These are phyloP conservation scores for Oscheius sp. DNA, from an alignment of 2,888 invertebrate genomes.

Conservation along the genomic window DNA sequence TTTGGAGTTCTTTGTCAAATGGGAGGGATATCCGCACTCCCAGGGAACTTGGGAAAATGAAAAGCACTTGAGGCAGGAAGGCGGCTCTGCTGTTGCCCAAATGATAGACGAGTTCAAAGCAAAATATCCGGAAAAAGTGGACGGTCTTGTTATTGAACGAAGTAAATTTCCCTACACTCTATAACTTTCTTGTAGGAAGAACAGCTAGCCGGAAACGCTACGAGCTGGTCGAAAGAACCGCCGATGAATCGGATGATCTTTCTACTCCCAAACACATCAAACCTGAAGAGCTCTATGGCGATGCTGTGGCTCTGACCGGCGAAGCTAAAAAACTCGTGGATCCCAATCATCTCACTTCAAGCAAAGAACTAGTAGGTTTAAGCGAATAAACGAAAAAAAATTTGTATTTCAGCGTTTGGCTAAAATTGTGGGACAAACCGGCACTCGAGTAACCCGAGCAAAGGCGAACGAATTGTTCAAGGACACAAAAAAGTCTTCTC, in stretches of 20 bases:
- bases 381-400: background rate
- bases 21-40: conserved; percentile 2
- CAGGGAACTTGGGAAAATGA: background rate
- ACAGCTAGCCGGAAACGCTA: no score
- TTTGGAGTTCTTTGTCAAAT: background rate
- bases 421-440: background rate
- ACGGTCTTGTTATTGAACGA: no score
- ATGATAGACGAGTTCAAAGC: conserved; percentile 2
- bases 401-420: background rate
- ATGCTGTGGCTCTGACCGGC: background rate
- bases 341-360: conserved; percentile 8
- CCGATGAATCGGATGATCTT: background rate
- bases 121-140: background rate
- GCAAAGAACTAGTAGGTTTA: conserved; percentile 16
- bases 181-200: no score
- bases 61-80: background rate
- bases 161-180: no score
- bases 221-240: no score
- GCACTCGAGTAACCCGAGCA: conserved; percentile 5
- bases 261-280: background rate
- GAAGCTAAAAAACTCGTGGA: conserved; percentile 17
- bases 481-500: no score
- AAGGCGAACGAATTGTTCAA: no score
- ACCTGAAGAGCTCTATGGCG: conserved; percentile 4
- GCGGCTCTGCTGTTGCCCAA: background rate